A percentile compares a stretch with the other conserved stretches of the same genome.
These are phyloP conservation scores for Ophion obscuratus DNA, from an alignment of 2,888 invertebrate genomes.

Conservation along the genomic window DNA sequence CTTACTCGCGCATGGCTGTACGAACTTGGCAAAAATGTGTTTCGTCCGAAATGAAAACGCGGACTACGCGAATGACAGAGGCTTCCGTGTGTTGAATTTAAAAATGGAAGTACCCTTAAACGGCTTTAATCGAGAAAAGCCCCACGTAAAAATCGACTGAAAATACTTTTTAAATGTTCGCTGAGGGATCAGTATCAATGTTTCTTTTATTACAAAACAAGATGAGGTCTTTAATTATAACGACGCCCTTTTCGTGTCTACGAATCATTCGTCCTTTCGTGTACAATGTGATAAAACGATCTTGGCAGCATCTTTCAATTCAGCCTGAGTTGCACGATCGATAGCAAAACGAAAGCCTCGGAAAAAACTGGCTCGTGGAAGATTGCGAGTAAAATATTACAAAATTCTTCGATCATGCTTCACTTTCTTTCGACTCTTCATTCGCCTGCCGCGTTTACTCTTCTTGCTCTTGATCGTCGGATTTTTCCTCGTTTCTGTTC, in stretches of 20 bases:
- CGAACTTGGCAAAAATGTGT: background rate
- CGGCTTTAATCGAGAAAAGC: slow-evolving; percentile 1
- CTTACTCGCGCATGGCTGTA: slow-evolving; percentile 34
- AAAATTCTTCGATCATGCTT: slow-evolving; percentile 66
- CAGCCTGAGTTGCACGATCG: slow-evolving; percentile 73
- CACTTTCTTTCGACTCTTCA: slow-evolving; percentile 23
- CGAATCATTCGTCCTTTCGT: slow-evolving; percentile 44
- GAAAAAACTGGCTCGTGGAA: slow-evolving; percentile 73
- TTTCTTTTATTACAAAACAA: slow-evolving; percentile 53
- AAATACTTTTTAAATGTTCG: slow-evolving; percentile 52
- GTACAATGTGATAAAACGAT: slow-evolving; percentile 69
- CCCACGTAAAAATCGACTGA: slow-evolving; percentile 36
- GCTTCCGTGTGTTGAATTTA: background rate
- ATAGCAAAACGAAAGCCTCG: slow-evolving; percentile 69
- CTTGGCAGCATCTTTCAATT: slow-evolving; percentile 76
- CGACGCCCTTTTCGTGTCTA: slow-evolving; percentile 23
- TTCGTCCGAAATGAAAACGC: background rate
- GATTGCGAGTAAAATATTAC: slow-evolving; percentile 68
- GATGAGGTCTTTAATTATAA: slow-evolving; percentile 46
- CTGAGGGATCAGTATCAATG: slow-evolving; percentile 28
- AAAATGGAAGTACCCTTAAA: background rate
- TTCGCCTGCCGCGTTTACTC: slow-evolving; percentile 74
- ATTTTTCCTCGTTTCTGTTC: slow-evolving; percentile 81
- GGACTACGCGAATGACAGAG: slow-evolving; percentile 12
- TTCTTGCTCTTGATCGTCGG: slow-evolving; percentile 81